A percentile compares a stretch with the other conserved stretches of the same genome.
phyloP scores from a whole-genome alignment of 2,113 vertebrate genomes.

The Nothobranchius kuhntae region DNA sequence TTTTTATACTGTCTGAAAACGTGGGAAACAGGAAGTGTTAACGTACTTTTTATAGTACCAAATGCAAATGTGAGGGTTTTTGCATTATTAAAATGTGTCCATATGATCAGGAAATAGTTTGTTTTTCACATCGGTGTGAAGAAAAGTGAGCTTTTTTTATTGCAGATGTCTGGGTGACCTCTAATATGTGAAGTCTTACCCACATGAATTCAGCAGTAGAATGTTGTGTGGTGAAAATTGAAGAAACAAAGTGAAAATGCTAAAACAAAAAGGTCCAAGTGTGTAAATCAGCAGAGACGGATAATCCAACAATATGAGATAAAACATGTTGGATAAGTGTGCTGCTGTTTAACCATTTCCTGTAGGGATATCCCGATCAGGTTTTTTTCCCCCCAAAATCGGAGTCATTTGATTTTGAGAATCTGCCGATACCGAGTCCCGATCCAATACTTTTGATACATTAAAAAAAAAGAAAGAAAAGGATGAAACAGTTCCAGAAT shows the following conservation, averaged over 20 bases:
- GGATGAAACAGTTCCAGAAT: no score
- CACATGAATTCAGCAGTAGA: neutral
- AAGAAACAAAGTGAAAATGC: slow-evolving; percentile 41
- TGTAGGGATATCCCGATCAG: neutral
- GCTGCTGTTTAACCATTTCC: slow-evolving; percentile 3
- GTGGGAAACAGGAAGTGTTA: neutral
- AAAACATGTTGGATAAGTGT: slow-evolving; percentile 10
- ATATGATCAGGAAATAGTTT: neutral
- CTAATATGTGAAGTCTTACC: neutral
- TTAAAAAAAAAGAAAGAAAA: no score
- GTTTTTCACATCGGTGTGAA: neutral
- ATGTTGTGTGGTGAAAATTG: neutral
- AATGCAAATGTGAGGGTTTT: slow-evolving; percentile 67
- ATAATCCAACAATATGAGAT: slow-evolving; percentile 49
- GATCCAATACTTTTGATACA: no score
- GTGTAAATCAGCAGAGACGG: slow-evolving; percentile 11
- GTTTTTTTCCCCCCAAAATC: no score
- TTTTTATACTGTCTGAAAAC: neutral
- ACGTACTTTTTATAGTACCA: neutral
- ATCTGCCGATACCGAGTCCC: no score
- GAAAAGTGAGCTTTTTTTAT: neutral
- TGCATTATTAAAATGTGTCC: slow-evolving; percentile 66
- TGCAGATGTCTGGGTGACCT: neutral
- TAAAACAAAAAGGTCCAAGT: slow-evolving; percentile 3
- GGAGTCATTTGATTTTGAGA: no score